Evolutionary conservation across 2,888 invertebrate genomes (phyloP), one percentile per base, ranked within the genome.

Genomic region (Zygaena filipendulae): DNA sequence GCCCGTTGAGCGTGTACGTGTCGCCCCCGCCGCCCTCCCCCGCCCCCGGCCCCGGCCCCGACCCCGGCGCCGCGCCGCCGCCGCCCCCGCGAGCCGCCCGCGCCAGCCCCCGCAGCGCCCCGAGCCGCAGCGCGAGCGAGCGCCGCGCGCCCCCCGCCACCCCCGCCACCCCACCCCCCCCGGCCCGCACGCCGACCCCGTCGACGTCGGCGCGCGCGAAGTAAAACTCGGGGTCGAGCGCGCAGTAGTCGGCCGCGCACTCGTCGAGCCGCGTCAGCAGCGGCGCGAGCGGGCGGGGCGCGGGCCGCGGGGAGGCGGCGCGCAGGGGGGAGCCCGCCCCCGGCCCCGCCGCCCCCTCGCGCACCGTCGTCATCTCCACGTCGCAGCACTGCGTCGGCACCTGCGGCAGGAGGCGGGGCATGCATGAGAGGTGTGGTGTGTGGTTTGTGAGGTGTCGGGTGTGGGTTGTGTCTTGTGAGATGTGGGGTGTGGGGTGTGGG

Each of bases 1-100:
- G 33, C 0, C 80, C 80, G 33, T 79, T 77, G 0, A 77, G 33
- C 0, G 80, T 80, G 35, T 79, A 80, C 0, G 80, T 80, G 2
- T 79, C 77, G 18, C 54, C 50, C 0, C 68, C 50, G 10, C 59
- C 52, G 9, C 69, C 39, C 23, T 72, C 75, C 0, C 68, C 63
- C 0, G 75, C 70, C 27, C 68, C 62, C 0, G 79, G 79, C 0
- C 75, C 70, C 27, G 68, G 62, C 0, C 77, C 79, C 0, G 77
- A 77, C 39, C 69, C 77, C 0, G 79, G 75, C 0, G 77, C 35
- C 0, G 59, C 33, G 3, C 48, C 47, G 4, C 39, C 9, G 12
- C 42, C 27, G 13, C 38, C 4, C 6, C 43, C 29, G 0, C 72
- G 38, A 0, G 63, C 58, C 25, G 71, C 56, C 3, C 69, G 38